Percentiles rank a stretch among this genome's conserved stretches.
Conservation (phyloP, 2,797 vertebrate species). For the Sciaenops ocellatus region DNA sequence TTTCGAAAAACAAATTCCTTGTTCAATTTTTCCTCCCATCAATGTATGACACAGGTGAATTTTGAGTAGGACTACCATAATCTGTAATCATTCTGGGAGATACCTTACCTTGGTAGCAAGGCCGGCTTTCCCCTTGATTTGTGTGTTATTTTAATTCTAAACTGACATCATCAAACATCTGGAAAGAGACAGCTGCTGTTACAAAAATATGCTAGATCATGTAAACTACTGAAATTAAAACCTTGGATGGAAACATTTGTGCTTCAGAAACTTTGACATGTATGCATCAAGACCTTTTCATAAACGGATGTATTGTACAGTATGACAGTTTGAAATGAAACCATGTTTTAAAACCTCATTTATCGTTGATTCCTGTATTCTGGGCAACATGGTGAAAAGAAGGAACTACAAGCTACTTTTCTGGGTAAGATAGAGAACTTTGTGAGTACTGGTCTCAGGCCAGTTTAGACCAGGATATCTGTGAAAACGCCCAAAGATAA, state of each 20-base stretch:
- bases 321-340: neutral
- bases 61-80: neutral
- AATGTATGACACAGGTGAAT: neutral
- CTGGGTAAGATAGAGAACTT: neutral
- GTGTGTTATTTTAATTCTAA: neutral
- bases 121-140: neutral
- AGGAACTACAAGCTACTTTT: neutral
- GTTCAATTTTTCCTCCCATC: neutral
- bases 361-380: slow-evolving; percentile 6
- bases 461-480: neutral
- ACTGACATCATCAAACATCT: neutral
- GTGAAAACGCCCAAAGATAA: slow-evolving; percentile 18
- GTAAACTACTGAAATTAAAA: neutral
- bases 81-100: too few relatives aligned
- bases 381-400: slow-evolving; percentile 13
- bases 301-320: neutral
- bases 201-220: neutral
- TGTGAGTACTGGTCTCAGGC: neutral
- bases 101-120: neutral
- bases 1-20: neutral
- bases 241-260: neutral
- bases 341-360: neutral
- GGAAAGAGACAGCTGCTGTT: neutral
- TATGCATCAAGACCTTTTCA: neutral
- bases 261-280: neutral